These are phyloP conservation scores for Pyrocephalus nanus DNA, from an alignment of 2,797 vertebrate species.

Conservation along the genomic window DNA sequence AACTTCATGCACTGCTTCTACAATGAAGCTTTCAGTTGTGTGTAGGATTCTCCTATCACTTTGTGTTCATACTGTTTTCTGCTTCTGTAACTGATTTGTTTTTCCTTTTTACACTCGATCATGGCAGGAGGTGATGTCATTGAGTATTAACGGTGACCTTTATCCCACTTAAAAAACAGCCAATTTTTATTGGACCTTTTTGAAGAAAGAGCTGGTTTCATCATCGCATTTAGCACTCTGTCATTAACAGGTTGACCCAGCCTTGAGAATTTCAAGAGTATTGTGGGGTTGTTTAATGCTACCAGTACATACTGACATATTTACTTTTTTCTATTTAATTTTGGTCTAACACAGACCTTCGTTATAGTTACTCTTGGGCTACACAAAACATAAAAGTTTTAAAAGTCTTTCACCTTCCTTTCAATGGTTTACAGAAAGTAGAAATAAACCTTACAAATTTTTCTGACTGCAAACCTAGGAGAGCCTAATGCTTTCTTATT, in stretches of 20 bases:
- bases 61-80: neutral
- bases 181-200: neutral
- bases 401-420: neutral
- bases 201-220: neutral
- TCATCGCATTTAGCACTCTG: fast-evolving
- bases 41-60: neutral
- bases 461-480: neutral
- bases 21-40: neutral
- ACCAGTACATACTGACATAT: fast-evolving
- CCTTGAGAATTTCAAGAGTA: neutral
- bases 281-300: neutral
- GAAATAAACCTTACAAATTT: neutral
- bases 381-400: neutral
- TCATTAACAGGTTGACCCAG: neutral
- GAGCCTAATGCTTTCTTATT: neutral
- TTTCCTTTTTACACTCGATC: neutral
- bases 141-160: neutral
- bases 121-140: neutral
- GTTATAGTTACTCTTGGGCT: neutral
- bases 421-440: neutral
- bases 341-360: neutral
- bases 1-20: neutral
- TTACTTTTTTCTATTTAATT: neutral
- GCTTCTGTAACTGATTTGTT: neutral
- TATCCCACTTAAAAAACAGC: neutral